Evolutionary conservation across 2,113 vertebrate species (phyloP), one percentile per base, ranked within the genome.

Genomic region (Pseudopodoces humilis): DNA sequence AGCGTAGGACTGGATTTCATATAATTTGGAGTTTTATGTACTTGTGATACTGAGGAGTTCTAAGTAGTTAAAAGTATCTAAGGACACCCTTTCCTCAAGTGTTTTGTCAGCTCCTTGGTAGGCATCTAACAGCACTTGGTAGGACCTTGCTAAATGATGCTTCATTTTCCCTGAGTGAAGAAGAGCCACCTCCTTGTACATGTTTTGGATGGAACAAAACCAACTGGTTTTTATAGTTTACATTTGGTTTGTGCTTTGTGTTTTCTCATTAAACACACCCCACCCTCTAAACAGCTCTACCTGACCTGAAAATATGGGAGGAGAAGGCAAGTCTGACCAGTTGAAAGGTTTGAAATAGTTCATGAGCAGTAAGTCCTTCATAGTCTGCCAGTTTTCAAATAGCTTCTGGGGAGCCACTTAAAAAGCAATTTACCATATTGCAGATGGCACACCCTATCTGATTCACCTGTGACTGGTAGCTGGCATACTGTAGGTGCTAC

Each of bases 401-500:
- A 76, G 24, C 4, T 79, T 68, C 56, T 71, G 10, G 16, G 44
- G 30, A 19, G 6, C 6, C 7, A n/a, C 47, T 87, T 83, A 10
- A 59, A 68, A 89, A 84, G 11, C 24, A 22, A 56, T 35, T 59
- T 84, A 44, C 11, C 10, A 47, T 30, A 33, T 22, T 76, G 52
- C 21, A 64, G 39, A 55, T 43, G 60, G 71, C 27, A 74, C 0
- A 2, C 31, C 10, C 52, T 30, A 44, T 60, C 22, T 49, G 31
- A 46, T 79, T 70, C 4, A 52, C 27, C 24, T 0, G 0, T 28
- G 22, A 53, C 22, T 55, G 22, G 3, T 27, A 37, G 43, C 21
- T 81, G 49, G 23, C 19, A 56, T 31, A 25, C 4, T 64, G 33
- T 10, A 65, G 11, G 12, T 74, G 47, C 15, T 62, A 5, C 14